These are phyloP conservation scores for Crossocerus cetratus DNA, from an alignment of 2,888 invertebrate species.

Conservation along the genomic window DNA sequence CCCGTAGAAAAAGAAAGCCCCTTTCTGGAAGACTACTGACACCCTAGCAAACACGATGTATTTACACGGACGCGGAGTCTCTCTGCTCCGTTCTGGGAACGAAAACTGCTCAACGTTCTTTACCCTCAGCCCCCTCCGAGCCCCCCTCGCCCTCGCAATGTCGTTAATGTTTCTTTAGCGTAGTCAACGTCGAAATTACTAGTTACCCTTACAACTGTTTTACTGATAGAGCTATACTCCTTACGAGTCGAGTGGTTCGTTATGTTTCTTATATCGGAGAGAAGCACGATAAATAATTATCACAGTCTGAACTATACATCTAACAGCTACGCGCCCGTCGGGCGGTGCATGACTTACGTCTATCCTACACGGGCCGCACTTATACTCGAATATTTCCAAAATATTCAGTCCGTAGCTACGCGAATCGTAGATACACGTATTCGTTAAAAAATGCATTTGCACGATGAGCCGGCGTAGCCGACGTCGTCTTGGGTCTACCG, in stretches of 20 bases:
- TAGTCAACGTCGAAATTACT: conserved; percentile 4
- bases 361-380: conserved; percentile 35
- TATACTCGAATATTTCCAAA: conserved; percentile 44
- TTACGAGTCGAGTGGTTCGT: conserved; percentile 26
- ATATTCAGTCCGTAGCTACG: conserved; percentile 43
- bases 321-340: conserved; percentile 54
- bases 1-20: conserved; percentile 20
- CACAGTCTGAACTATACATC: conserved; percentile 74
- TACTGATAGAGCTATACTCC: conserved; percentile 6
- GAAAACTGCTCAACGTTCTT: background rate
- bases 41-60: conserved; percentile 32
- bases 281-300: conserved; percentile 73
- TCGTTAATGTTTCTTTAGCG: background rate
- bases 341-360: conserved; percentile 40
- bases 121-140: too few species aligned
- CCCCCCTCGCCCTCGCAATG: conserved; percentile 6
- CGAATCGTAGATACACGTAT: conserved; percentile 25
- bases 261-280: conserved; percentile 45
- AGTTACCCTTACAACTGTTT: background rate
- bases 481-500: conserved; percentile 4
- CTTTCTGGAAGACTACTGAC: conserved; percentile 48
- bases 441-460: conserved; percentile 29
- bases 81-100: background rate
- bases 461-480: conserved; percentile 7
- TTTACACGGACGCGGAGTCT: conserved; percentile 6